phyloP scores from a whole-genome alignment of 2,797 vertebrate genomes.

The Astyanax mexicanus region DNA sequence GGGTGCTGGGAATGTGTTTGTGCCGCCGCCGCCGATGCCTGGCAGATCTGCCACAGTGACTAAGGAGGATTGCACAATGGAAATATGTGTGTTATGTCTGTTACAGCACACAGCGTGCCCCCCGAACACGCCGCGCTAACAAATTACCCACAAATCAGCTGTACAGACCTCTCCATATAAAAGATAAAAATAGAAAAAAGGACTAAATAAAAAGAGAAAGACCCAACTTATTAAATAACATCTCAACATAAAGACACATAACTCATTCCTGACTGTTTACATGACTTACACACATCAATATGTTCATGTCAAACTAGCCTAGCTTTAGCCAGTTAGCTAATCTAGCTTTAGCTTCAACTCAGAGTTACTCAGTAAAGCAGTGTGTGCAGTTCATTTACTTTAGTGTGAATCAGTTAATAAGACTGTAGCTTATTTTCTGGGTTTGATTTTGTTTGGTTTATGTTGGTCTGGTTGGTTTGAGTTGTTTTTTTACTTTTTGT shows the following conservation, averaged over 20 bases:
- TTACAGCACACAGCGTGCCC: constrained; percentile 16
- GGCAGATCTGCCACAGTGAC: constrained; percentile 33
- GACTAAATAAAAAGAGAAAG: not conserved
- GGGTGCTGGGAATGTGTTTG: constrained; percentile 44
- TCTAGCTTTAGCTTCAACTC: not conserved
- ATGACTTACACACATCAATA: not conserved
- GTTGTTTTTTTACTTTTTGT: no score
- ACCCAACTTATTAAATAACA: not conserved
- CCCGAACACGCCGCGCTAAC: not conserved
- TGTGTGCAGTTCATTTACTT: no score
- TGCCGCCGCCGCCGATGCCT: constrained; percentile 22
- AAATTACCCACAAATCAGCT: not conserved
- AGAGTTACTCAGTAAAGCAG: not conserved
- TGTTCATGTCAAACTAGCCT: not conserved
- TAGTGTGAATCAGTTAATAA: no score
- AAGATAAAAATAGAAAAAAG: no score
- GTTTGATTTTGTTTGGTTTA: no score
- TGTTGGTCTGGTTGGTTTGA: no score
- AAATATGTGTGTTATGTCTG: constrained; percentile 39
- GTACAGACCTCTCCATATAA: not conserved
- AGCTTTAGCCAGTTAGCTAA: no score
- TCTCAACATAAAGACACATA: no score
- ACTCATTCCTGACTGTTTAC: constrained; percentile 8
- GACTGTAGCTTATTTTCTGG: no score
- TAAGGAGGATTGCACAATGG: constrained; percentile 35